Evolutionary conservation across 1,140 invertebrate species (phyloP), one percentile per base, ranked within the genome.

Genomic region (Rhynchophorus ferrugineus): DNA sequence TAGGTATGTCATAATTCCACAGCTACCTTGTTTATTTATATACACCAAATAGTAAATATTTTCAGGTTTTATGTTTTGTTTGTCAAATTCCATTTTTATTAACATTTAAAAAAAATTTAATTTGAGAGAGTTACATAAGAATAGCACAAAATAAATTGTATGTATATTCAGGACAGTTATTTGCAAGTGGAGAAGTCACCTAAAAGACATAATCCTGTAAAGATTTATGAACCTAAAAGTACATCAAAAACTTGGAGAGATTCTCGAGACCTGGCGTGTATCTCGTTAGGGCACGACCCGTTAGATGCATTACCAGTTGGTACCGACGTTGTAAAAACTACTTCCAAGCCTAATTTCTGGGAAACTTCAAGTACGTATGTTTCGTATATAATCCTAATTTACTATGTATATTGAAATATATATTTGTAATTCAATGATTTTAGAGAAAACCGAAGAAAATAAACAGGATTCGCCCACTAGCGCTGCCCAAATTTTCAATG

Each of bases 231-330:
- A 44, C 51, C 66, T 5, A 62, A 58, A 48, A 56, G 57, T 37
- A 72, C 70, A 53, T 69, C 14, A 33, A 59, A 75, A 62, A 78
- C 75, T 1, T 79, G 76, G 75, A 71, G 75, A 44, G 75, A 75
- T 14, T 74, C 76, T 29, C 67, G 73, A 57, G 76, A 79, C 61
- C 69, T 79, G 36, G 72, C 74, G 51, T 77, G 74, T 42, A 74
- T 79, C 53, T 77, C 76, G 45, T 64, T 78, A 9, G 77, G 77
- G 3, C 75, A 78, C 59, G 77, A 79, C 58, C 60, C 77, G n/a
- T 56, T 63, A 16, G 54, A 59, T 44, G 38, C 33, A 14, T 55
- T 54, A 18, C 22, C 11, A 11, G 2, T 2, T 5, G 13, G 21
- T 3, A 14, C 47, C 14, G 21, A 59, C 36, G 47, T 46, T 55